Evolutionary conservation across 2,797 vertebrate genomes (phyloP).

Genomic region (Hydrolagus colliei): DNA sequence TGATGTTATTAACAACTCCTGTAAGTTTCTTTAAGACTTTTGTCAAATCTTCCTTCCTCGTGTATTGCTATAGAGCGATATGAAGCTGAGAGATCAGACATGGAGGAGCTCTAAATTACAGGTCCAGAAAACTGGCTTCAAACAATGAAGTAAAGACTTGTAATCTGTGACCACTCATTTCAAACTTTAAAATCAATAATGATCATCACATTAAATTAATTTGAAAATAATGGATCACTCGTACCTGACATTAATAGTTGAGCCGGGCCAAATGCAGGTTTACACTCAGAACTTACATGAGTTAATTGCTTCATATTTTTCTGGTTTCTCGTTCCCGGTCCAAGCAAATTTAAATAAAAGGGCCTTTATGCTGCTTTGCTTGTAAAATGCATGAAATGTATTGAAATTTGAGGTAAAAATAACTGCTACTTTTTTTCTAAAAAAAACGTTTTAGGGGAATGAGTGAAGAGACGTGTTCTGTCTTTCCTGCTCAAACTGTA

Average conservation of each 20-base stretch:
- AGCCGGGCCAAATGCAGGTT: neutral
- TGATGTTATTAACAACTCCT: no score
- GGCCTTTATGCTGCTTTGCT: conserved; percentile 11
- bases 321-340: neutral
- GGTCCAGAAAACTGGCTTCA: neutral
- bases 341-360: conserved; percentile 17
- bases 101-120: neutral
- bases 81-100: neutral
- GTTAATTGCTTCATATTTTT: conserved; percentile 4
- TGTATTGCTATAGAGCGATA: neutral
- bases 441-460: neutral
- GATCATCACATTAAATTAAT: neutral
- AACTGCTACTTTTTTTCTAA: neutral
- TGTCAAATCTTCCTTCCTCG: neutral
- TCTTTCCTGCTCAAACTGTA: neutral
- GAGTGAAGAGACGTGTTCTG: neutral
- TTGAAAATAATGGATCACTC: neutral
- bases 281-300: neutral
- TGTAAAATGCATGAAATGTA: neutral
- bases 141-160: neutral
- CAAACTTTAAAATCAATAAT: neutral
- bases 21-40: neutral
- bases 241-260: neutral
- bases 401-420: neutral
- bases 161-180: neutral